Base-by-base conservation (phyloP, 2,797 vertebrate species). In the Margarornis squamiger region DNA sequence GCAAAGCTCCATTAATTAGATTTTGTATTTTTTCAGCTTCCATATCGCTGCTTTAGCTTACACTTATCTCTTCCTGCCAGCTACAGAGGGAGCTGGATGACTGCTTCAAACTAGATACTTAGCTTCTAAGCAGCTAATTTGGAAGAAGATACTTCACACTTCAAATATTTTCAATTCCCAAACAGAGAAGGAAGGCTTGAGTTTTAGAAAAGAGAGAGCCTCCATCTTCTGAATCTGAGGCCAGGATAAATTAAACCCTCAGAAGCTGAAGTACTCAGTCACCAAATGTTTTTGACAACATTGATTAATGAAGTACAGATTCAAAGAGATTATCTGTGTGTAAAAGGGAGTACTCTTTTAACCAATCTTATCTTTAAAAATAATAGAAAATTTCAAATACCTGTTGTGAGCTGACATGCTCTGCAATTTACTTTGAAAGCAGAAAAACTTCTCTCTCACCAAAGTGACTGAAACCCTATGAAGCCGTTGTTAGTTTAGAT, bases 21-120 rank as follows among this genome's bases (percentile, higher is more conserved):
- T 90, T 57, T 90, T 77, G 3, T 61, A 46, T 68, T 88, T 91
- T 93, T 86, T 54, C 45, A 58, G 41, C 38, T 92, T 91, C 88
- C 27, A 59, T 86, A 86, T 92, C 54, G 43, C 38, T 74, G 57
- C 87, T 77, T 95, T 74, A 95, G 68, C 46, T 92, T 83, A 36
- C 54, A 86, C 62, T 94, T 95, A 90, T 93, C 90, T 93, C 70
- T 86, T 45, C 54, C 51, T 90, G 73, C 30, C 86, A 96, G 94
- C 88, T 95, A 96, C 88, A 90, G 92, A 96, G 85, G 76, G 79
- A 90, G 79, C n/a, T 83, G 90, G 90, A 80, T 96, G 82, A 91
- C 68, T 96, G 94, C 91, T 94, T 95, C 61, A 0, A 74, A 94
- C 65, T 54, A 58, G 45, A 68, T 71, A 36, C 52, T 88, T 90